These are phyloP conservation scores for Drosophila lacicola DNA, from an alignment of 2,888 invertebrate species.

Conservation along the genomic window DNA sequence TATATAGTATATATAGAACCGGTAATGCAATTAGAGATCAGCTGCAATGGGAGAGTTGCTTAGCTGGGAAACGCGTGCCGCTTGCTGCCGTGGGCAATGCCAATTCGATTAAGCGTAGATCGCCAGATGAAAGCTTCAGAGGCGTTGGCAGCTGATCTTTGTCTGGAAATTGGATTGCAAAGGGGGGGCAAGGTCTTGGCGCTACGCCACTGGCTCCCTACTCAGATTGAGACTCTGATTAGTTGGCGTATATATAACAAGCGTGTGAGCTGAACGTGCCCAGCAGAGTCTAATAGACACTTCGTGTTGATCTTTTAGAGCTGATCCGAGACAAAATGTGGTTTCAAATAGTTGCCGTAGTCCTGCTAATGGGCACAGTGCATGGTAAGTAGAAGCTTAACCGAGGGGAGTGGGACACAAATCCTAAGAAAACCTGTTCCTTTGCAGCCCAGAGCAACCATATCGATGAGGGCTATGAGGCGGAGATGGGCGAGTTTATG, in stretches of 20 bases:
- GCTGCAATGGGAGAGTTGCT: constrained; percentile 8
- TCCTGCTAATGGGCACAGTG: constrained; percentile 25
- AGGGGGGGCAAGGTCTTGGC: background rate
- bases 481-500: constrained; percentile 65
- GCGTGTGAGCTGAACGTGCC: constrained; percentile 5
- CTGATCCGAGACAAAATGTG: constrained; percentile 40
- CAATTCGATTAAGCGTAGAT: constrained; percentile 7
- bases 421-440: background rate
- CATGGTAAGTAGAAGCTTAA: constrained; percentile 32
- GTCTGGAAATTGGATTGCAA: background rate
- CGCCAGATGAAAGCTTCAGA: background rate
- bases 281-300: constrained; percentile 55
- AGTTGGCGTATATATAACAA: constrained; percentile 42
- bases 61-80: constrained; percentile 28
- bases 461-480: constrained; percentile 40
- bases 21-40: constrained; percentile 35
- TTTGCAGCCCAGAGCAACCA: constrained; percentile 34
- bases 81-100: constrained; percentile 33
- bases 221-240: background rate
- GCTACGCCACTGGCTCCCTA: constrained; percentile 1
- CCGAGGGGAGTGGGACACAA: background rate
- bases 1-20: constrained; percentile 42
- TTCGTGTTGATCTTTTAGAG: constrained; percentile 34
- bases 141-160: constrained; percentile 1
- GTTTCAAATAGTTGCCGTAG: constrained; percentile 18